phyloP scores from a whole-genome alignment of 1,140 invertebrate species.

The Branchinecta lynchi region DNA sequence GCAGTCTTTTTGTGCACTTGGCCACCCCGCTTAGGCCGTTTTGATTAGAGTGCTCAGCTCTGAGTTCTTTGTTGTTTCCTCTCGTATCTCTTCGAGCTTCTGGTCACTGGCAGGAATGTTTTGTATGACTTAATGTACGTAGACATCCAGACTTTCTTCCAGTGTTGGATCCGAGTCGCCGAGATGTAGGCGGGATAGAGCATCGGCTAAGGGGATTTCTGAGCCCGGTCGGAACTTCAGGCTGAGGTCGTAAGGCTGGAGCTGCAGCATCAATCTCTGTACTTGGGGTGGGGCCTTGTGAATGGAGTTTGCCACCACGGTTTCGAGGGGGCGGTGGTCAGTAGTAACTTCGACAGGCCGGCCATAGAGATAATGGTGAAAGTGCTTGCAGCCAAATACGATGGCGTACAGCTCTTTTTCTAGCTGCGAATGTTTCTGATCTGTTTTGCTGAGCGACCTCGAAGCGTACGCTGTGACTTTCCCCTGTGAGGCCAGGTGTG shows the following conservation, averaged over 20 bases:
- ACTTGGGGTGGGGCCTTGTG: neutral
- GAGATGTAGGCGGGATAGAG: neutral
- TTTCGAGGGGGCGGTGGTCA: conserved; percentile 29
- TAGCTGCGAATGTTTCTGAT: conserved; percentile 28
- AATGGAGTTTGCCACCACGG: neutral
- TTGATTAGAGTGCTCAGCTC: neutral
- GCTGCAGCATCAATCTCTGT: neutral
- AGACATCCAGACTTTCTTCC: conserved; percentile 4
- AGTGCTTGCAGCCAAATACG: conserved; percentile 22
- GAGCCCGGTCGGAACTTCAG: conserved; percentile 3
- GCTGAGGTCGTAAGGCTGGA: no score
- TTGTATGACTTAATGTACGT: neutral
- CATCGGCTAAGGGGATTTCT: neutral
- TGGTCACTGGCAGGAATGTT: neutral
- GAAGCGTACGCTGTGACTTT: conserved; percentile 33
- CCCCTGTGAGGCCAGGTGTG: conserved; percentile 25
- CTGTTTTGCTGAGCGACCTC: conserved; percentile 29
- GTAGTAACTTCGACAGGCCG: conserved; percentile 26
- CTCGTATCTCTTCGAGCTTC: conserved; percentile 4
- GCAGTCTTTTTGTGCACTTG: neutral
- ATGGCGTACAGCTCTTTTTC: conserved; percentile 9
- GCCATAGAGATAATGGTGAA: conserved; percentile 32
- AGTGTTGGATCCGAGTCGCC: neutral
- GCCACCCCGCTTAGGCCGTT: neutral
- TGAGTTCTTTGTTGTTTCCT: neutral